A percentile compares a stretch with the other conserved stretches of the same genome.
phyloP scores from a whole-genome alignment of 2,797 vertebrate genomes.

The Kryptolebias ocellatus region DNA sequence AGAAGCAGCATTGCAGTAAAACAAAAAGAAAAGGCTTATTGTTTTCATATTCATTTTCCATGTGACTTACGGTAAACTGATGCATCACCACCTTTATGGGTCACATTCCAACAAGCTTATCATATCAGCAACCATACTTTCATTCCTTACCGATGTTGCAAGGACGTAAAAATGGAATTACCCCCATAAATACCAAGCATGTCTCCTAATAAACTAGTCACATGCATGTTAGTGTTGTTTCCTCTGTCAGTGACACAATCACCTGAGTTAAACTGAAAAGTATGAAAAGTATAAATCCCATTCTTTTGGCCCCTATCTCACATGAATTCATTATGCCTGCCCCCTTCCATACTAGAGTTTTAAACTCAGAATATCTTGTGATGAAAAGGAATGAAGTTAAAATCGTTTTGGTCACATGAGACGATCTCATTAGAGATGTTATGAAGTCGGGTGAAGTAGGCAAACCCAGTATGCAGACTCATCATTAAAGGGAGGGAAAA shows the following conservation, averaged over 20 bases:
- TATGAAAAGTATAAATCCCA: background rate
- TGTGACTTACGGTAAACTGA: background rate
- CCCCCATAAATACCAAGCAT: no score
- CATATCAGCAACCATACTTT: background rate
- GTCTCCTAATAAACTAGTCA: background rate
- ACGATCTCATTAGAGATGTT: no score
- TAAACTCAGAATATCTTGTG: no score
- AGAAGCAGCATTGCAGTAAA: background rate
- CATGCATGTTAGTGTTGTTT: background rate
- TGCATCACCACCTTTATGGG: background rate
- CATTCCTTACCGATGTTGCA: background rate
- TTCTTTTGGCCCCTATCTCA: background rate
- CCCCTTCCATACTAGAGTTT: no score
- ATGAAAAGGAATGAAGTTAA: no score
- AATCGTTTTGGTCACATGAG: no score
- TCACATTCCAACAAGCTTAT: background rate
- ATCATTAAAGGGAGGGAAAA: no score
- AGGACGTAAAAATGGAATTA: background rate
- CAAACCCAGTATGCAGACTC: no score
- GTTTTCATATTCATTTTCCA: conserved; percentile 10
- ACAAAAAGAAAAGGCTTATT: conserved; percentile 1
- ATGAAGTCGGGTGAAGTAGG: no score
- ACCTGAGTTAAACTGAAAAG: background rate
- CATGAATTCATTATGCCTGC: background rate
- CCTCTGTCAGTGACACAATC: background rate